Evolutionary conservation across 2,888 invertebrate species (phyloP), one percentile per base, ranked within the genome.

Genomic region (Ligdia adustata): DNA sequence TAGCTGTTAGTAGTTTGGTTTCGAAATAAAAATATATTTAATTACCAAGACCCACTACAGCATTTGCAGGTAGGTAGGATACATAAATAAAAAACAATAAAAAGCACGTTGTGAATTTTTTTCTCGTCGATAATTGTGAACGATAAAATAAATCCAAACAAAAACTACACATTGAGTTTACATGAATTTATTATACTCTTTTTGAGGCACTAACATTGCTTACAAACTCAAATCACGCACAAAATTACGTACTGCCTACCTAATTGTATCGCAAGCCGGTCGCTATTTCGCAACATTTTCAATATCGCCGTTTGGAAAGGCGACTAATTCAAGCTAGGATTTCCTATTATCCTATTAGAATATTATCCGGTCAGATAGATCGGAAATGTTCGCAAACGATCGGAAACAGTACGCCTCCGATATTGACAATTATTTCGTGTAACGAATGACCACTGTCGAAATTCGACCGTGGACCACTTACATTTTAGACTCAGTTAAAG

Each of bases 251-350:
- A 78, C 67, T 49, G 48, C 64, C 66, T 64, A 62, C 62, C 60
- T 27, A 33, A 13, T 27, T 32, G 4, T 22, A 40, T 4, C 22
- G 20, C 13, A 15, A 15, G 58, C 54, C 38, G 54, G 39, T 55
- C 62, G 52, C 55, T 60, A 69, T 85, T 82, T 83, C 78, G 77
- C 75, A 86, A 87, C 63, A 58, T 63, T 74, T 82, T 82, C 81
- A 84, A 74, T 79, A 80, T 79, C 75, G 72, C 75, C 55, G 72
- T 79, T 81, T 84, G 79, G 82, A 82, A 82, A 78, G 77, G 79
- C 61, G 68, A 72, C 70, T 67, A 69, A 75, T 74, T 72, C 64
- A 64, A 71, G 58, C 66, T 33, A 38, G 32, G 76, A 76, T 81
- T 79, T 78, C 75, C 77, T 78, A 82, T 78, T 74, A 75, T 70